A percentile compares a stretch with the other conserved stretches of the same genome.
Evolutionary conservation across 2,888 invertebrate genomes (phyloP).

Genomic region (Mesorhabditis sp.): DNA sequence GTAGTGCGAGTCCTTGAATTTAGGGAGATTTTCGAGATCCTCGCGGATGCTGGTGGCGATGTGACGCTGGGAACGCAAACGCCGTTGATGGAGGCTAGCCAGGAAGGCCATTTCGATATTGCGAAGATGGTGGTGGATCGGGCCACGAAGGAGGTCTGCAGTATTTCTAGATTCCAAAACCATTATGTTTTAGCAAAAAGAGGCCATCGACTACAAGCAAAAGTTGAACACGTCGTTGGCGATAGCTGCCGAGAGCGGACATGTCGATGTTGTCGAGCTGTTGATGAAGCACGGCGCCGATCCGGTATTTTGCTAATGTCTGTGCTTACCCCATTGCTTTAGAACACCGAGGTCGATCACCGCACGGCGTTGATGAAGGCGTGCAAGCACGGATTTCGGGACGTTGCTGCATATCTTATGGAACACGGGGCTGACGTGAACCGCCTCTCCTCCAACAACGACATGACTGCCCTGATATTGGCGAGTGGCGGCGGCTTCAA

Average conservation of each 20-base stretch:
- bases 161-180: slow-evolving; percentile 77
- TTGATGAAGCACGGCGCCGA: slow-evolving; percentile 84
- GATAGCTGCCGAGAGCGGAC: slow-evolving; percentile 97
- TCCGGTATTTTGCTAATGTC: slow-evolving; percentile 65
- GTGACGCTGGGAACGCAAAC: slow-evolving; percentile 90
- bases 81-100: slow-evolving; percentile 95
- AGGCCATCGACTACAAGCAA: neutral
- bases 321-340: neutral
- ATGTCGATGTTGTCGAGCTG: slow-evolving; percentile 90
- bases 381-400: slow-evolving; percentile 88
- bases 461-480: slow-evolving; percentile 91
- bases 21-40: slow-evolving; percentile 83
- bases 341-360: slow-evolving; percentile 86
- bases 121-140: slow-evolving; percentile 65
- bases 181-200: neutral
- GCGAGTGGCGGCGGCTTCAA: slow-evolving; percentile 91
- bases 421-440: slow-evolving; percentile 73
- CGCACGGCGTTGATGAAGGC: slow-evolving; percentile 98
- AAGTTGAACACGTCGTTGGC: slow-evolving; percentile 78
- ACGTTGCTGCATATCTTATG: slow-evolving; percentile 91
- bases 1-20: slow-evolving; percentile 9
- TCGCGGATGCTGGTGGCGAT: slow-evolving; percentile 89
- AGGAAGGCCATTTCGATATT: slow-evolving; percentile 90
- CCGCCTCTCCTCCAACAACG: slow-evolving; percentile 63
- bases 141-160: slow-evolving; percentile 65